Evolutionary conservation across 2,113 vertebrate species (phyloP).

Genomic region (Tor tambroides): DNA sequence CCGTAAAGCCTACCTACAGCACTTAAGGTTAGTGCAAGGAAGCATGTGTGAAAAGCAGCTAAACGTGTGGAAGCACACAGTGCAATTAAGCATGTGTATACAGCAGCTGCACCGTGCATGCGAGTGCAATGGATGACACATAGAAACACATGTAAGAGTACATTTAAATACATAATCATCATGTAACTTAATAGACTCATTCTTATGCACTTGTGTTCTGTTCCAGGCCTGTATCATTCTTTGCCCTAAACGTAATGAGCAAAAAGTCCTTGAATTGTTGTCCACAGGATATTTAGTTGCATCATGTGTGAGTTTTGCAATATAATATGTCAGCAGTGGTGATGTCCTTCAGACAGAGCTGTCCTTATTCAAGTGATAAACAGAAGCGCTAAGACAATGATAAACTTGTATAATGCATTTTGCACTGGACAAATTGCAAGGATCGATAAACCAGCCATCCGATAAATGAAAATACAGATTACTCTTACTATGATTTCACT

Average conservation of each 20-base stretch:
- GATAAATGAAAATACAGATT: constrained; percentile 8
- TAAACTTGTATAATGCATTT: background rate
- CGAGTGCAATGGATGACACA: constrained; percentile 23
- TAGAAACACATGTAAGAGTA: constrained; percentile 13
- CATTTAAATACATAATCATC: background rate
- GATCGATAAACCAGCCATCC: constrained; percentile 11
- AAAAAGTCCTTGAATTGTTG: constrained; percentile 20
- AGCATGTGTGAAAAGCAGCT: constrained; percentile 32
- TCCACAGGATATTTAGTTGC: constrained; percentile 9
- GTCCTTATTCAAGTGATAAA: background rate
- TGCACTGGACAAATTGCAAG: constrained; percentile 22
- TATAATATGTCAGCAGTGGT: constrained; percentile 12
- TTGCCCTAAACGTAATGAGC: background rate
- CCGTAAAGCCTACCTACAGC: background rate
- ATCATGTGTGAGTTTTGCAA: constrained; percentile 16
- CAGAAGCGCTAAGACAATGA: background rate
- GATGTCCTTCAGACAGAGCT: constrained; percentile 25
- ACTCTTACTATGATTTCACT: background rate
- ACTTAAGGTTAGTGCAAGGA: constrained; percentile 12
- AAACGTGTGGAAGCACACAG: background rate
- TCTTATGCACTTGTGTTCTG: constrained; percentile 1
- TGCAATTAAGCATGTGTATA: background rate
- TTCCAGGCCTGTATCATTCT: background rate
- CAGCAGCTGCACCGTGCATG: constrained; percentile 15
- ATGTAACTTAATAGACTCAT: background rate